Percentiles rank a stretch among this genome's conserved stretches.
phyloP scores from a whole-genome alignment of 1,140 invertebrate species.

The Rhizoglyphus robini region DNA sequence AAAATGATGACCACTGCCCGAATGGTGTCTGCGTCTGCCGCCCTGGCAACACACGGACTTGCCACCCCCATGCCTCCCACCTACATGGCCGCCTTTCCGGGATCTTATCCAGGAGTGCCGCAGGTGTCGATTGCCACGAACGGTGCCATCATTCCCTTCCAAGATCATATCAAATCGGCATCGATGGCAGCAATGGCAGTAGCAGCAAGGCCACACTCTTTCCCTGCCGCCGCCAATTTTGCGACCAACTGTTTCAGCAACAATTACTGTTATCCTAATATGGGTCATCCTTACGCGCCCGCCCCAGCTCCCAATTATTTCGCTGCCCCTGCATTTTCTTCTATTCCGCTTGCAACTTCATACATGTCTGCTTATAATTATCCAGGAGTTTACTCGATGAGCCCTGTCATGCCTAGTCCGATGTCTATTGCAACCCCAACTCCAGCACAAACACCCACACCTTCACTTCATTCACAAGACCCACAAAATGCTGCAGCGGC shows the following conservation, averaged over 20 bases:
- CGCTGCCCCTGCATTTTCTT: too few species aligned
- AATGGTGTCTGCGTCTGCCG: not conserved
- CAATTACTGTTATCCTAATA: too few species aligned
- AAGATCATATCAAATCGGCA: not conserved
- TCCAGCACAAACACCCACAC: not conserved
- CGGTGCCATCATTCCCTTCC: not conserved
- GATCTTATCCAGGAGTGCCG: not conserved
- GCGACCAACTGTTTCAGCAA: not conserved
- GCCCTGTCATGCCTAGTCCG: too few species aligned
- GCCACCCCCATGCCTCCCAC: not conserved
- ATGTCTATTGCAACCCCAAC: not conserved
- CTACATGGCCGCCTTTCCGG: not conserved
- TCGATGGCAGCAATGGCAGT: conserved; percentile 4
- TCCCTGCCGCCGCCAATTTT: not conserved
- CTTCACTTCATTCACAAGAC: not conserved
- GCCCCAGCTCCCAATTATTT: too few species aligned
- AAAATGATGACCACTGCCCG: not conserved
- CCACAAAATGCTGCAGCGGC: not conserved
- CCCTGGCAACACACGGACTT: not conserved
- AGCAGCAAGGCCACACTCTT: not conserved
- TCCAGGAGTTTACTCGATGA: too few species aligned
- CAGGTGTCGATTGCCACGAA: not conserved
- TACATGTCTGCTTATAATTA: too few species aligned
- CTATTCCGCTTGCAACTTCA: too few species aligned
- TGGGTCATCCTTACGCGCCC: too few species aligned